Percentiles rank a stretch among this genome's conserved stretches.
Conservation (phyloP, 2,113 vertebrate species). For the Equus quagga region DNA sequence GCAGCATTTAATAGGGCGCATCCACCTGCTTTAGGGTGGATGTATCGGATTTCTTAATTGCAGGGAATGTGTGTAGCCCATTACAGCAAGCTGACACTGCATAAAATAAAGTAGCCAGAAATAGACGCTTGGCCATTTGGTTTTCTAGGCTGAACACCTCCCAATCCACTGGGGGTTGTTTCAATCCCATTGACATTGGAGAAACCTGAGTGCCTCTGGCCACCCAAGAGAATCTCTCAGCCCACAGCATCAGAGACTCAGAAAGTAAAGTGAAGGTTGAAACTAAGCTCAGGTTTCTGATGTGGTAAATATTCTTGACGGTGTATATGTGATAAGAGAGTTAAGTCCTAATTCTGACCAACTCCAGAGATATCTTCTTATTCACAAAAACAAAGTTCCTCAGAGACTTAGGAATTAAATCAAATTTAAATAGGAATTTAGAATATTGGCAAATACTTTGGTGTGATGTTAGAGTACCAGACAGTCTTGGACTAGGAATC, state of each 20-base stretch:
- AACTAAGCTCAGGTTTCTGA: background rate
- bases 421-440: constrained; percentile 31
- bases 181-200: background rate
- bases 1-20: background rate
- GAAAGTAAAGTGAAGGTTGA: background rate
- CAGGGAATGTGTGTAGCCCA: background rate
- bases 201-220: background rate
- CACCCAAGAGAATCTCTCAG: background rate
- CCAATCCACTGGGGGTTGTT: background rate
- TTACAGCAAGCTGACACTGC: background rate
- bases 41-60: constrained; percentile 10
- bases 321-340: background rate
- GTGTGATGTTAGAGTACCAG: background rate
- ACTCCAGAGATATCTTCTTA: background rate
- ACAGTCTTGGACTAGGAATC: background rate
- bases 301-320: background rate
- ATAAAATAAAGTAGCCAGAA: background rate
- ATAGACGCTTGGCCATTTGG: background rate
- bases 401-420: background rate
- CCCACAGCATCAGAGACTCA: background rate
- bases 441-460: background rate
- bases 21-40: background rate
- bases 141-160: background rate
- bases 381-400: background rate
- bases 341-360: background rate